A percentile compares a stretch with the other conserved stretches of the same genome.
These are phyloP conservation scores for Diplodus puntazzo DNA, from an alignment of 2,797 vertebrate species.

Conservation along the genomic window DNA sequence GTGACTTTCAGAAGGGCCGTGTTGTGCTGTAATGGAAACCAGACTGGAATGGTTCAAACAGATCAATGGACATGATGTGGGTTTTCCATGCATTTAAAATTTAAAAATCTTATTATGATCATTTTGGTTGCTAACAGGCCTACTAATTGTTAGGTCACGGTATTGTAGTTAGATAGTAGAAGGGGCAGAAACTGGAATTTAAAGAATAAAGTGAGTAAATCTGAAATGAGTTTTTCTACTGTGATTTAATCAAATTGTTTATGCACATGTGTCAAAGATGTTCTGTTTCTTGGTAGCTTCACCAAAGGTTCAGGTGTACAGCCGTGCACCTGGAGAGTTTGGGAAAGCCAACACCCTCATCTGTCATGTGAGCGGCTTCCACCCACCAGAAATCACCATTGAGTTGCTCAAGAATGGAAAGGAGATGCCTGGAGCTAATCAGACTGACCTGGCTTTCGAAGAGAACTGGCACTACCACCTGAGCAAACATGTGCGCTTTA, in stretches of 20 bases:
- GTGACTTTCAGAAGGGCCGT: too few relatives aligned
- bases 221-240: background rate
- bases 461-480: constrained; percentile 89
- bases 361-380: constrained; percentile 87
- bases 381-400: constrained; percentile 88
- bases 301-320: constrained; percentile 87
- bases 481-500: constrained; percentile 72
- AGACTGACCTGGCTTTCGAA: constrained; percentile 88
- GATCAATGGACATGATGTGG: too few relatives aligned
- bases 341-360: constrained; percentile 82
- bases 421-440: background rate
- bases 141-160: too few relatives aligned
- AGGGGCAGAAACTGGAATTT: background rate
- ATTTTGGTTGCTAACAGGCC: background rate
- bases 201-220: background rate
- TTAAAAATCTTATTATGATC: background rate
- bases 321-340: constrained; percentile 6
- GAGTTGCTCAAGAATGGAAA: constrained; percentile 60
- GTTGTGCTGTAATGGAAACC: too few relatives aligned
- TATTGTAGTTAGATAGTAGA: background rate
- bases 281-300: constrained; percentile 57
- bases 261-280: background rate
- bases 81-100: too few relatives aligned
- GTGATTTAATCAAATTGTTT: background rate
- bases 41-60: too few relatives aligned